Evolutionary conservation across 2,797 vertebrate species (phyloP).

Genomic region (Melanotaenia boesemani): DNA sequence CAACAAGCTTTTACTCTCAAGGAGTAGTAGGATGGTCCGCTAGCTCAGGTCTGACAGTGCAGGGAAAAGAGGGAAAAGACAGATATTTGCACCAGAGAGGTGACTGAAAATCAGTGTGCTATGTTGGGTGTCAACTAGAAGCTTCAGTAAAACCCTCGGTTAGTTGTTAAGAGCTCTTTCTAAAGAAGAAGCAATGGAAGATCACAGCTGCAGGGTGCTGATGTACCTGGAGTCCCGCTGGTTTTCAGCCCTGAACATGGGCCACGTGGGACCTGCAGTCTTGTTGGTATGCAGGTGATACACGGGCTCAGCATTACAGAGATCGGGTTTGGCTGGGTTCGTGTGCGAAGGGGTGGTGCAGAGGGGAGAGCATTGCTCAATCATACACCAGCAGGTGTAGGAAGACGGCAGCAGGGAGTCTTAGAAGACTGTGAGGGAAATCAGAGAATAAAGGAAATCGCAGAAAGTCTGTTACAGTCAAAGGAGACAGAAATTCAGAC

Average conservation of each 20-base stretch:
- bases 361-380: conserved; percentile 50
- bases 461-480: conserved; percentile 31
- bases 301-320: conserved; percentile 40
- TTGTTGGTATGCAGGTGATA: conserved; percentile 72
- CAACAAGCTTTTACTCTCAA: conserved; percentile 71
- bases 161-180: conserved; percentile 46
- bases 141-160: conserved; percentile 32
- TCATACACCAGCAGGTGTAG: conserved; percentile 48
- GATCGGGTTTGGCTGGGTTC: conserved; percentile 9
- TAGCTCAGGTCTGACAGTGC: conserved; percentile 40
- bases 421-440: conserved; percentile 29
- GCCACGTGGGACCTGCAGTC: conserved; percentile 43
- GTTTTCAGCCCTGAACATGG: conserved; percentile 44
- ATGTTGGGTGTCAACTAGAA: conserved; percentile 25
- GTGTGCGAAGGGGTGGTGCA: conserved; percentile 12
- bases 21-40: conserved; percentile 46
- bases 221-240: conserved; percentile 51
- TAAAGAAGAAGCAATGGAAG: conserved; percentile 41
- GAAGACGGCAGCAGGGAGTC: conserved; percentile 44
- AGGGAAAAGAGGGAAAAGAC: conserved; percentile 10
- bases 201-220: conserved; percentile 40
- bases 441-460: conserved; percentile 37
- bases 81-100: conserved; percentile 9
- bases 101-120: conserved; percentile 50
- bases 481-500: background rate